Evolutionary conservation across 2,797 vertebrate species (phyloP).

Genomic region (Synaphobranchus kaupii): DNA sequence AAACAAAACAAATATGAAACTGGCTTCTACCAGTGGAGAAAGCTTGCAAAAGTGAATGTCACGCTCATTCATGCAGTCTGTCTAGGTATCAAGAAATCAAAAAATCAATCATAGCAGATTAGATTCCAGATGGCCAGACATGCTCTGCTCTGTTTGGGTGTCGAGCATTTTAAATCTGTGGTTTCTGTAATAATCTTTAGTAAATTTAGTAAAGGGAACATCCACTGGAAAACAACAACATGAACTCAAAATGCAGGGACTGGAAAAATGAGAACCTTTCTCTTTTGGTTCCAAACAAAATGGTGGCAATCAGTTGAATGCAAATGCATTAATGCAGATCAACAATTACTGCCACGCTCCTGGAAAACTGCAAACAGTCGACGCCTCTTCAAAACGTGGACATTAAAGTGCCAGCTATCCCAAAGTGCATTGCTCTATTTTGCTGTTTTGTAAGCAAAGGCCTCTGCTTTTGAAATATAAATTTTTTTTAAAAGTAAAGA

Average conservation of each 20-base stretch:
- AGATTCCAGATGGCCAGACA: background rate
- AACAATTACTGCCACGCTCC: background rate
- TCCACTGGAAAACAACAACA: background rate
- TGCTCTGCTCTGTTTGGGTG: background rate
- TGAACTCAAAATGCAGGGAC: background rate
- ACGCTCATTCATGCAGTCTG: background rate
- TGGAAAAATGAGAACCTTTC: background rate
- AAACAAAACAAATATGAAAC: background rate
- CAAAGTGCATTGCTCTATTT: background rate
- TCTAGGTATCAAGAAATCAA: background rate
- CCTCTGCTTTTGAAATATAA: background rate
- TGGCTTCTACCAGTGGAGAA: background rate
- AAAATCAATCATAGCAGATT: background rate
- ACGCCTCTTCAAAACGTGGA: background rate
- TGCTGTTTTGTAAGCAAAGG: background rate
- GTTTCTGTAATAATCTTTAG: background rate
- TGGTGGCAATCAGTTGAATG: background rate
- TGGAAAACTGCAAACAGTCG: background rate
- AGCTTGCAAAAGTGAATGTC: background rate
- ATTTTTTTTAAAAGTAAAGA: background rate
- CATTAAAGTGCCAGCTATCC: no score
- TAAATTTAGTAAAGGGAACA: background rate
- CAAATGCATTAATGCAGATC: background rate
- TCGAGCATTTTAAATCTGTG: background rate
- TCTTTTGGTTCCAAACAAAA: background rate